These are phyloP conservation scores for Esox niger DNA, from an alignment of 2,113 vertebrate species.

Conservation along the genomic window DNA sequence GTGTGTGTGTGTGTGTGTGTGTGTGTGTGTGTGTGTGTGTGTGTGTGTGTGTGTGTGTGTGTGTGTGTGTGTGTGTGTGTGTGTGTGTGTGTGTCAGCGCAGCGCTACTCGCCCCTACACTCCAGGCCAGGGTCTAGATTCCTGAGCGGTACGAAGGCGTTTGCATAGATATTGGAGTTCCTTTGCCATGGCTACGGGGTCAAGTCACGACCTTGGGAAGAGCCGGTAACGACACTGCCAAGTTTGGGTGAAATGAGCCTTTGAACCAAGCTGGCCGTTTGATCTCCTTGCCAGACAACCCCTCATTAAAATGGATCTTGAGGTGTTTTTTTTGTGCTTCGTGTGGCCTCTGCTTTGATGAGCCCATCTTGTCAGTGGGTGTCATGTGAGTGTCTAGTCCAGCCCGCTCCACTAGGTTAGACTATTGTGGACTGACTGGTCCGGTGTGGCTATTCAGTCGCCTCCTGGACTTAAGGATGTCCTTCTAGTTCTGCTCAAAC, in stretches of 20 bases:
- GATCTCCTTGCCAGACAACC: conserved; percentile 20
- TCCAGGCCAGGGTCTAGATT: conserved; percentile 30
- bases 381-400: too few relatives aligned
- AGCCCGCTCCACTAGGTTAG: too few relatives aligned
- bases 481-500: too few relatives aligned
- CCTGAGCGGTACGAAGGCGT: conserved; percentile 23
- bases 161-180: conserved; percentile 51
- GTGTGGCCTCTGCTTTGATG: too few relatives aligned
- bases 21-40: too few relatives aligned
- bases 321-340: too few relatives aligned
- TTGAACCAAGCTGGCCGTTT: conserved; percentile 36
- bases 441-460: too few relatives aligned
- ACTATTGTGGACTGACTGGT: too few relatives aligned
- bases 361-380: too few relatives aligned
- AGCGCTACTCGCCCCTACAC: background rate
- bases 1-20: too few relatives aligned
- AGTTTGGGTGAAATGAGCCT: conserved; percentile 49
- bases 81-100: conserved; percentile 5
- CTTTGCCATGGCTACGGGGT: conserved; percentile 47
- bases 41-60: too few relatives aligned
- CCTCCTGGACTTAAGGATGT: too few relatives aligned
- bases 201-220: conserved; percentile 44
- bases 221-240: conserved; percentile 39
- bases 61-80: conserved; percentile 25
- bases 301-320: conserved; percentile 43